phyloP scores from a whole-genome alignment of 1,140 invertebrate genomes.

The Drosophila ironensis region DNA sequence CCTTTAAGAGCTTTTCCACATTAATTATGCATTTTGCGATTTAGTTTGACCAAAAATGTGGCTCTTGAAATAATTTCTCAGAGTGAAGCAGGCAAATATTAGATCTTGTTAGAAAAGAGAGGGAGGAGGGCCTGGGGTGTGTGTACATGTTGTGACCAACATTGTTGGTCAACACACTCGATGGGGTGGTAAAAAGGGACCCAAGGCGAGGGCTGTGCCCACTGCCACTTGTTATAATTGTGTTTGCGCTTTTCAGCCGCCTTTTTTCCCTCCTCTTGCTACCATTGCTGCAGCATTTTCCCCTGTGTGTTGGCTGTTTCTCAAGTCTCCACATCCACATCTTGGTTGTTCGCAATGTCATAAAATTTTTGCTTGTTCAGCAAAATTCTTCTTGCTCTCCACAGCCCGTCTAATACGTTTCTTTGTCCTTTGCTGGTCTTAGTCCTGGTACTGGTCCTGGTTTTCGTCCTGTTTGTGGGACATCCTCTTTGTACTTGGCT shows the following conservation, averaged over 20 bases:
- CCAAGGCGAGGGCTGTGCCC: not conserved
- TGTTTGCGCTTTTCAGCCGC: slow-evolving; percentile 75
- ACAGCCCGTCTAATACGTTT: not conserved
- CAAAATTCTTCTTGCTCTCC: slow-evolving; percentile 65
- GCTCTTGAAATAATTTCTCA: not conserved
- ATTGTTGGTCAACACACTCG: slow-evolving; percentile 74
- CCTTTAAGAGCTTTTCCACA: too few species aligned
- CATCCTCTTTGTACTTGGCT: slow-evolving; percentile 33
- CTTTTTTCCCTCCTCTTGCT: slow-evolving; percentile 20
- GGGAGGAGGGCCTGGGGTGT: slow-evolving; percentile 4
- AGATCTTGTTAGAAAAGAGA: slow-evolving; percentile 57
- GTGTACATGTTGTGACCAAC: slow-evolving; percentile 69
- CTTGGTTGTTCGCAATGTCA: slow-evolving; percentile 70
- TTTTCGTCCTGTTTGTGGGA: slow-evolving; percentile 7
- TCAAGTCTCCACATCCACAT: not conserved
- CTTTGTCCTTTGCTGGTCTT: slow-evolving; percentile 1
- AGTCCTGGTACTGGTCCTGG: too few species aligned
- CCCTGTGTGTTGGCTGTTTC: not conserved
- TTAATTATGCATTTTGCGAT: too few species aligned
- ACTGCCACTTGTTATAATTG: slow-evolving; percentile 73
- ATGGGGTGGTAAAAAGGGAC: not conserved
- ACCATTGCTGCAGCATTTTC: slow-evolving; percentile 7
- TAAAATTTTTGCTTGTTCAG: slow-evolving; percentile 77
- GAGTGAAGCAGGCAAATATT: slow-evolving; percentile 56
- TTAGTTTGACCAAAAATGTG: too few species aligned